Conservation (phyloP, 2,888 invertebrate genomes). For the Ischnus inquisitorius region DNA sequence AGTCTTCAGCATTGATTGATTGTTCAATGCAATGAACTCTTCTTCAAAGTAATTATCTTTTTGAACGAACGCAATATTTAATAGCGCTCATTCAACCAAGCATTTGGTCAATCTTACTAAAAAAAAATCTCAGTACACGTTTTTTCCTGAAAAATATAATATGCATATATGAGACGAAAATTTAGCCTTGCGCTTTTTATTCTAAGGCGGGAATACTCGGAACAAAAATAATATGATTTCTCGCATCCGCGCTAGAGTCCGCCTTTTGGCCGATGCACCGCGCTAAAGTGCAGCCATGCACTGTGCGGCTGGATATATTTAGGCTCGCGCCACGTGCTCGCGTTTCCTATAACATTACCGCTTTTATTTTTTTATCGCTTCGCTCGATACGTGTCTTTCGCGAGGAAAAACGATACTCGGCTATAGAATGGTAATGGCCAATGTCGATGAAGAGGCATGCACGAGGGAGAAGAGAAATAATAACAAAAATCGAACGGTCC, state of each 20-base stretch:
- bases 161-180: too few relatives aligned
- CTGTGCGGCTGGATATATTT: conserved; percentile 75
- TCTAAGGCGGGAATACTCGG: neutral
- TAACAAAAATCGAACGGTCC: neutral
- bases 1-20: too few relatives aligned
- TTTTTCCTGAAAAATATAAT: too few relatives aligned
- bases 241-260: neutral
- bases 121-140: too few relatives aligned
- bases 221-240: conserved; percentile 27
- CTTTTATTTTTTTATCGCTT: neutral
- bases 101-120: too few relatives aligned
- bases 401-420: conserved; percentile 25
- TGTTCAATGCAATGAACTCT: too few relatives aligned
- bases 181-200: too few relatives aligned
- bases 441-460: neutral
- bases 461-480: neutral
- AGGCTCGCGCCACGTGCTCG: conserved; percentile 70
- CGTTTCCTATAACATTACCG: conserved; percentile 48
- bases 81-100: too few relatives aligned
- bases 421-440: neutral
- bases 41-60: too few relatives aligned
- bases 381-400: neutral
- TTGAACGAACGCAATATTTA: too few relatives aligned
- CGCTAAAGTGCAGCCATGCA: neutral
- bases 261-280: neutral